Base-by-base conservation (phyloP, 2,888 invertebrate species). In the Sussaba pulchella region DNA sequence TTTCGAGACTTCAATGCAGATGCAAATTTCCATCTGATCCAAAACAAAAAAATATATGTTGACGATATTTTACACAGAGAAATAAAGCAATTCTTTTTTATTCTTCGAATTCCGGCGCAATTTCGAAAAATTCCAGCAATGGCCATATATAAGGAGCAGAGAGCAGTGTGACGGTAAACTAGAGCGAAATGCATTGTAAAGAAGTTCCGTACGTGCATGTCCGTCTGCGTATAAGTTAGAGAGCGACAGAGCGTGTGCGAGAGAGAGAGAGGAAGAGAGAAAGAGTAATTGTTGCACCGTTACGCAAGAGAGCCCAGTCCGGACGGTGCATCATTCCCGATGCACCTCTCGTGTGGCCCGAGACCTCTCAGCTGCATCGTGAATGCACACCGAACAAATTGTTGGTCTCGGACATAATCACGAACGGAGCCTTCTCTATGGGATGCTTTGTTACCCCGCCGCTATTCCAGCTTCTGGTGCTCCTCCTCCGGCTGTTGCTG, bases 391-490 rank as follows among this genome's bases (percentile, higher is more conserved):
- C 59, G 72, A 61, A 67, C 52, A 72, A 67, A 78, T 78, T 78
- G 67, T 67, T 41, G 59, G 50, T 47, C 72, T 78, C 26, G 41
- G 41, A 66, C 64, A 47, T 78, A 78, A 78, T 78, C 50, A 72
- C 59, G 26, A 19, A 43, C 12, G 5, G 57, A 43, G 45, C 43
- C 41, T 70, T 5, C 43, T 69, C 70, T 36, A 21, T 12, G 45
- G 43, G 31, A 31, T 57, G 54, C 70, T 70, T 70, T 57, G 70
- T 43, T 43, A 26, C 57, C 31, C 4, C 4, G 4, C 6, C 31
- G 4, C 2, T 31, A 6, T 6, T 31, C 4, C 6, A 5, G 41
- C 39, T 24, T 43, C 14, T 57, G 24, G 47, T 52, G 41, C 14
- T 5, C 41, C 52, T 47, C 10, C 6, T 39, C 1, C 12, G 8